Percentiles rank a stretch among this genome's conserved stretches.
Conservation (phyloP, 2,113 vertebrate genomes). For the Plecturocebus donacophilus region DNA sequence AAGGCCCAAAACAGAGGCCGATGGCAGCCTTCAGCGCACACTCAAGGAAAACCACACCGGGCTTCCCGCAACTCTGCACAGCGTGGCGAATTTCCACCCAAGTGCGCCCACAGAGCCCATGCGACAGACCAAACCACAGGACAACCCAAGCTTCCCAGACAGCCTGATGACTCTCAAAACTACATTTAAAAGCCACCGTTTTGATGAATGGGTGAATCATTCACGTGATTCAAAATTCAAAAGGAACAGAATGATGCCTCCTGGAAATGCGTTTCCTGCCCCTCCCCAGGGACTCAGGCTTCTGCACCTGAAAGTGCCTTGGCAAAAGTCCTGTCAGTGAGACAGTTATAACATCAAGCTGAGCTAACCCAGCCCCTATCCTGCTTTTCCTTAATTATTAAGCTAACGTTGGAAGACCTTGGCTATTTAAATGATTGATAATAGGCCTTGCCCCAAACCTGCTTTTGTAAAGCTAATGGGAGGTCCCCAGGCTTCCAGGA, state of each 20-base stretch:
- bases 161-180: neutral
- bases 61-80: neutral
- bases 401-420: no score
- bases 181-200: neutral
- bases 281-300: neutral
- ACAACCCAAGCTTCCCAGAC: neutral
- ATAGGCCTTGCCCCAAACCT: no score
- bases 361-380: no score
- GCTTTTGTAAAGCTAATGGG: no score
- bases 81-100: neutral
- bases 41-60: neutral
- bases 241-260: neutral
- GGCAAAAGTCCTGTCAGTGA: no score
- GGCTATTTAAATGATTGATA: no score
- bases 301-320: neutral
- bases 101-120: neutral
- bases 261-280: neutral
- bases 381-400: no score
- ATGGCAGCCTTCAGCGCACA: accelerated
- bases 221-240: neutral
- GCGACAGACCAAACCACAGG: neutral
- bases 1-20: neutral
- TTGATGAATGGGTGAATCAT: neutral
- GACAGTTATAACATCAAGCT: no score
- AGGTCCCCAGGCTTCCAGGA: no score